Base-by-base conservation (phyloP, 1,140 invertebrate species). In the Zeugodacus cucurbitae region DNA sequence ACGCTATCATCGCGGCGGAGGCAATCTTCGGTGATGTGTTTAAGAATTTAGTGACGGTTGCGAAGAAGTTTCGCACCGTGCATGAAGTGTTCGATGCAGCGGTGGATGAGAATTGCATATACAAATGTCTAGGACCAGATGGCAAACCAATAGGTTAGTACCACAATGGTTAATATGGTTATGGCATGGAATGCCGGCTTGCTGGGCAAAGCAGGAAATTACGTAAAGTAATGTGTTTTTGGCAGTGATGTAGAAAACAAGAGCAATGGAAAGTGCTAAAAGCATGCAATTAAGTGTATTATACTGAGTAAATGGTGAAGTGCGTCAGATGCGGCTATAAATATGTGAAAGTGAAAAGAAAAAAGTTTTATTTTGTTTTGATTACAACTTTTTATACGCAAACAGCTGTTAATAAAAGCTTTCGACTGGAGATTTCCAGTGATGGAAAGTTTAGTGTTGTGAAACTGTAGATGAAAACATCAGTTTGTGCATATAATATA, bases 51-150 rank as follows among this genome's bases (percentile, higher is more conserved):
- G 96, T 97, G 85, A 96, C 96, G n/a, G 95, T 97, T 8, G 96
- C 95, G 26, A 95, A 95, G 88, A 97, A 96, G 90, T 96, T 98
- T 90, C 95, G 95, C 90, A 96, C 95, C 7, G 94, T 97, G 59
- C 96, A 97, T 90, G 96, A 97, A 88, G 96, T 98, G 7, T 96
- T 98, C 88, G 96, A 97, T 93, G 96, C 96, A 6, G 96, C 97
- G 20, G 96, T 97, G 17, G 97, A 97, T 90, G 97, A 98, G 92
- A 95, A 96, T 78, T 98, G 97, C 90, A 93, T 96, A 48, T 98
- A 95, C 92, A 94, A 95, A 88, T 98, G 97, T 93, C 96, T 96
- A 10, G 94, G 94, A 90, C 89, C 91, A 2, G 91, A 92, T 10
- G 90, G 88, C 37, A 67, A 54, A 29, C 88, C 88, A n/a, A 82